Evolutionary conservation across 1,140 invertebrate genomes (phyloP).

Genomic region (Oncopeltus fasciatus): DNA sequence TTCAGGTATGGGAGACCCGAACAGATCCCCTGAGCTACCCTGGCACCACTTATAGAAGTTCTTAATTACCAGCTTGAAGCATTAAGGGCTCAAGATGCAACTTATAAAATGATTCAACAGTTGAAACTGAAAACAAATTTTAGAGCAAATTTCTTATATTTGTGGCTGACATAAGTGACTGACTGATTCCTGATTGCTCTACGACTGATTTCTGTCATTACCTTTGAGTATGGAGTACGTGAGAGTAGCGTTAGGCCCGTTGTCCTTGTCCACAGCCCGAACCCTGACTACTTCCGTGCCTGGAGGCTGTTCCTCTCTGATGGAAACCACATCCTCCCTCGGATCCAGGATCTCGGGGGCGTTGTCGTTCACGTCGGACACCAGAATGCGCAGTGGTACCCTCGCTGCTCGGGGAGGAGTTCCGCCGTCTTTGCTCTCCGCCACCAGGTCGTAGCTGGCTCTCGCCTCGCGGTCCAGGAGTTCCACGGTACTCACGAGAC

Average conservation of each 20-base stretch:
- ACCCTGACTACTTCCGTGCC: conserved; percentile 73
- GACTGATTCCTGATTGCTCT: too few relatives aligned
- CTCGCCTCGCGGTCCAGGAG: conserved; percentile 70
- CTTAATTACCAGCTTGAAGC: too few relatives aligned
- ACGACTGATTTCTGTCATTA: too few relatives aligned
- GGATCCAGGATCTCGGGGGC: conserved; percentile 75
- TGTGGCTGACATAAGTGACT: too few relatives aligned
- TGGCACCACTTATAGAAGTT: too few relatives aligned
- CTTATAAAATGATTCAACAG: too few relatives aligned
- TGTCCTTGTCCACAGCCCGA: conserved; percentile 71
- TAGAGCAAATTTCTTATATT: too few relatives aligned
- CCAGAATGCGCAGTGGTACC: conserved; percentile 54
- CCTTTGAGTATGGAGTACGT: conserved; percentile 74
- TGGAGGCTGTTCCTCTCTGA: conserved; percentile 72
- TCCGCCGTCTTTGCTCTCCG: conserved; percentile 76
- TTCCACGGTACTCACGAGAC: conserved; percentile 67
- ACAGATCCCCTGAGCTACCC: too few relatives aligned
- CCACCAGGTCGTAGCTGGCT: conserved; percentile 60
- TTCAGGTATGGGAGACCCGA: too few relatives aligned
- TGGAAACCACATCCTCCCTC: conserved; percentile 69
- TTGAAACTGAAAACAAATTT: too few relatives aligned
- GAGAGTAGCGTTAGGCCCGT: conserved; percentile 74
- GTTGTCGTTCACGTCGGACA: conserved; percentile 83
- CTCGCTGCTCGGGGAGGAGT: conserved; percentile 54
- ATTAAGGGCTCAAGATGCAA: too few relatives aligned